Evolutionary conservation across 2,113 vertebrate genomes (phyloP), one percentile per base, ranked within the genome.

Genomic region (Heliornis fulica): DNA sequence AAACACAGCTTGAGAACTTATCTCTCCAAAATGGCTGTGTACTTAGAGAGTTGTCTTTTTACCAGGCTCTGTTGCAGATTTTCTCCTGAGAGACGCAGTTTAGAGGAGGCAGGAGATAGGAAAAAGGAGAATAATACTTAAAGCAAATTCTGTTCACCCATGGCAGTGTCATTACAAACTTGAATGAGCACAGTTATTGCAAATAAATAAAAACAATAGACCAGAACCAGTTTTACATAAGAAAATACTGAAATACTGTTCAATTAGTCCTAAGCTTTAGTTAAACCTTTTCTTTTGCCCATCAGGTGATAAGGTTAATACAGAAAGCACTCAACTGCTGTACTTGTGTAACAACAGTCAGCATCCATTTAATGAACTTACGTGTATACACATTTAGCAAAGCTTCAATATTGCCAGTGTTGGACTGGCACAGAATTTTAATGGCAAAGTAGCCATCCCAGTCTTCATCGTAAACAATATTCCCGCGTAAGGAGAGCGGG

Each of bases 141-240:
- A 97, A 98, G 97, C 97, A 98, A 98, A 98, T 96, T 98, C 97
- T 98, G 90, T 79, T 98, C 98, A 98, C 97, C 98, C 98, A 97
- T 98, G 97, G 97, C 98, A 96, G 97, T 97, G 97, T 97, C 98
- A 98, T 98, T 98, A 98, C 97, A 98, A 98, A 98, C 97, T 97
- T 95, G 97, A 98, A 98, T 98, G 98, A 98, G 92, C 98, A 97
- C 97, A 95, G 96, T 98, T 98, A 98, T 98, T 98, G 97, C 96
- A 97, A 98, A 98, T 98, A 98, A 98, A 98, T 98, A 98, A 98
- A 98, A 98, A 98, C 98, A 98, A 98, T 97, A 96, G 97, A 98
- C 97, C 98, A 98, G 97, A 98, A 98, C 98, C 95, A 95, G 97
- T 98, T 98, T 98, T 98, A 98, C 98, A 97, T 97, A 97, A 97